Conservation (phyloP, 1,140 invertebrate genomes). For the Tribolium castaneum region DNA sequence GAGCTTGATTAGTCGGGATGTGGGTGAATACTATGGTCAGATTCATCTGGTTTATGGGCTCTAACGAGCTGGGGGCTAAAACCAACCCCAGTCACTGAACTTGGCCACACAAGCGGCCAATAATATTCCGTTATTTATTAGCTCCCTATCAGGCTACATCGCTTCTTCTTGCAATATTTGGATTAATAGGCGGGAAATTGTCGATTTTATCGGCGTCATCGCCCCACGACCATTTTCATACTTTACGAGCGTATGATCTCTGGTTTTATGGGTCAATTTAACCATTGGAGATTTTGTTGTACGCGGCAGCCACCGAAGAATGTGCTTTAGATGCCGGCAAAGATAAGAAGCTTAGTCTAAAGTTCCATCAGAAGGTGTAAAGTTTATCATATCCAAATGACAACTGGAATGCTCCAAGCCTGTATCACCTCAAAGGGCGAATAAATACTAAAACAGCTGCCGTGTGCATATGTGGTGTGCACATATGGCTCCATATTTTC, state of each 20-base stretch:
- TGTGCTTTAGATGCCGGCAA: slow-evolving; percentile 38
- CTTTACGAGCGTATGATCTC: slow-evolving; percentile 36
- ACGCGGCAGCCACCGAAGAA: slow-evolving; percentile 42
- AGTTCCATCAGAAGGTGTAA: slow-evolving; percentile 47
- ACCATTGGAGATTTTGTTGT: slow-evolving; percentile 11
- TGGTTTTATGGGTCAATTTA: slow-evolving; percentile 8
- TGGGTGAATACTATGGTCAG: neutral
- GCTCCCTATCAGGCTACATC: slow-evolving; percentile 47
- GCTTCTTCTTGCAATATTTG: neutral
- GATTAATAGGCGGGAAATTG: too few relatives aligned
- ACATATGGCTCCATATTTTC: slow-evolving; percentile 22
- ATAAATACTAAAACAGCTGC: neutral
- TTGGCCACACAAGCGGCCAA: slow-evolving; percentile 44
- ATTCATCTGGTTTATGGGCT: slow-evolving; percentile 15
- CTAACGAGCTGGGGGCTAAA: slow-evolving; percentile 19
- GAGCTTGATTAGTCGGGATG: slow-evolving; percentile 16
- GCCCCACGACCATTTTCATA: slow-evolving; percentile 19
- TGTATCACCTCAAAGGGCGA: neutral
- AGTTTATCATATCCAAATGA: slow-evolving; percentile 44
- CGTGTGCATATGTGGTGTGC: neutral
- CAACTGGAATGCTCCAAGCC: slow-evolving; percentile 11
- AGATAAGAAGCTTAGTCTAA: slow-evolving; percentile 44
- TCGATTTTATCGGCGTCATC: neutral
- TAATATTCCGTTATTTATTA: slow-evolving; percentile 48
- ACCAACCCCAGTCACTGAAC: slow-evolving; percentile 42